Evolutionary conservation across 2,888 invertebrate genomes (phyloP), one percentile per base, ranked within the genome.

Genomic region (Pseudeuparius sepicola): DNA sequence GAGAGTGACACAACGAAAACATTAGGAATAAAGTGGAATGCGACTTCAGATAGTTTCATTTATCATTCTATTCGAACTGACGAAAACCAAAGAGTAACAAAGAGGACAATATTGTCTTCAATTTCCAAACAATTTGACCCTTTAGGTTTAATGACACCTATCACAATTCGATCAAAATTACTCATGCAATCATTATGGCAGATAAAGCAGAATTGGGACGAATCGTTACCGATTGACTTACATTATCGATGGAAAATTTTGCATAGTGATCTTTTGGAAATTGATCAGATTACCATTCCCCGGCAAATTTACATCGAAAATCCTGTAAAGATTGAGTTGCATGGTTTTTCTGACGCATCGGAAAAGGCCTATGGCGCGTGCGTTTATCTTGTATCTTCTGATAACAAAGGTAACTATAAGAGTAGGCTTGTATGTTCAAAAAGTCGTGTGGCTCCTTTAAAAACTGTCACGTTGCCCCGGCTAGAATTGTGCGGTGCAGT

Each of bases 131-230:
- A 31, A 25, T 36, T 31, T 5, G 31, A 31, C 13, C 18, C 31
- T 9, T 14, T 33, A 17, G 33, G 33, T 16, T 25, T 33, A 14
- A n/a, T 24, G 11, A 2, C 25, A 3, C 31, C 31, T 4, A 12
- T 36, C 11, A 12, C 25, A 9, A 16, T 36, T 13, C 20, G 11
- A 11, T 24, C 25, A 7, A 36, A 36, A 18, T n/a, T 24, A 14
- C 23, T 31, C 16, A 17, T 32, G n/a, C 36, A 36, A 26, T 18
- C 26, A 16, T 20, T 36, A 4, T 36, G 36, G 36, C 31, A 16
- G 10, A 9, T 31, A n/a, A 24, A 31, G 9, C 7, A 25, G 25
- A 17, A 16, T n/a, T 36, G 36, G 36, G 31, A 36, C 15, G 31
- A 31, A 16, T 6, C 25, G 4, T 10, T 36, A 24, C 33, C 33